Base-by-base conservation (phyloP, 1,140 invertebrate species). In the Drosophila seguyi region DNA sequence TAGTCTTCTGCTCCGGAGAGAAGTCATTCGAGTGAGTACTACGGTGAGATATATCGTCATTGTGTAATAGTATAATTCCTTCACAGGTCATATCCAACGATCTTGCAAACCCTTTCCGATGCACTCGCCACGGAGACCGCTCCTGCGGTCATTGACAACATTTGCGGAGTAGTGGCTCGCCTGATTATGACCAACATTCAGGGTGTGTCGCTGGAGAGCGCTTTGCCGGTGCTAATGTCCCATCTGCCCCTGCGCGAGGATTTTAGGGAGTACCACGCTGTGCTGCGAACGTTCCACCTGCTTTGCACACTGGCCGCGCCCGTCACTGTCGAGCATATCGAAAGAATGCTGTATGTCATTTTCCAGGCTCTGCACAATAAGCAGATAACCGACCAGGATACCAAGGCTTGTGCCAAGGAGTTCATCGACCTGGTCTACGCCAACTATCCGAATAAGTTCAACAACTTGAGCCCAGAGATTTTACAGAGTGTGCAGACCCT, bases 171-270 rank as follows among this genome's bases (percentile, higher is more conserved):
- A 20, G 93, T 97, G 41, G 95, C 96, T 22, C 94, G 96, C 41
- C 93, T 97, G 58, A 96, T 97, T 36, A 93, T 95, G n/a, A 94
- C 94, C 0, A 96, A 96, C 93, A 90, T 94, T 22, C 82, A 85
- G 20, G 93, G 93, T 66, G 90, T 97, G 36, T 96, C 96, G 14
- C 75, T 97, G 94, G 4, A 95, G 96, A 90, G 7, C 16, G 95
- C 97, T 3, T 94, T 97, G 52, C 96, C 96, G 10, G 95, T 95
- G 20, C 95, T 97, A 53, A 91, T 97, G 0, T 93, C 95, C 66
- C 94, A 95, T 90, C 90, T 97, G 47, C 97, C 97, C 20, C 87
- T 97, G 16, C 94, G 95, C 68, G 94, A 96, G 92, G 97, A 97
- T 92, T 95, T 95, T 76, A 94, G 95, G 65, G 97, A 97, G 82